phyloP scores from a whole-genome alignment of 2,113 vertebrate genomes.

The Urocitellus parryii region DNA sequence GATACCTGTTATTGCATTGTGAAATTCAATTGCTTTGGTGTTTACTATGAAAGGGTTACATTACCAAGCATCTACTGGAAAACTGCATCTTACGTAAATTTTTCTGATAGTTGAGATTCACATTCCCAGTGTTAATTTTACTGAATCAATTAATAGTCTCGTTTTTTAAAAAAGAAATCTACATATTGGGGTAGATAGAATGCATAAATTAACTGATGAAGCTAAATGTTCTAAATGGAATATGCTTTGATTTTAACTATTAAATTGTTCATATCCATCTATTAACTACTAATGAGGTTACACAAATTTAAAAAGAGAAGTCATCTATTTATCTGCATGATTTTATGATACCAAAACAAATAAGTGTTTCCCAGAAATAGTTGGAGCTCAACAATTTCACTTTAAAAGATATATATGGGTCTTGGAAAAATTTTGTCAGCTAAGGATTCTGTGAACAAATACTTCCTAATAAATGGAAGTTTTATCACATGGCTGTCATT shows the following conservation, averaged over 20 bases:
- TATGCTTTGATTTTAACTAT: background rate
- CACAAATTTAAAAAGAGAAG: background rate
- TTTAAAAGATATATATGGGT: background rate
- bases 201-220: background rate
- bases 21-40: slow-evolving; percentile 9
- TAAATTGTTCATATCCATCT: background rate
- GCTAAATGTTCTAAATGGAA: background rate
- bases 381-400: background rate
- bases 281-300: background rate
- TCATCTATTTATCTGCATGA: background rate
- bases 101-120: slow-evolving; percentile 3
- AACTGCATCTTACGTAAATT: background rate
- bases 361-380: background rate
- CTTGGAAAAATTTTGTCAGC: background rate
- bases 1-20: background rate
- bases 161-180: slow-evolving; percentile 7
- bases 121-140: background rate
- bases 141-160: background rate
- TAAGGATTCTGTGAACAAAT: background rate
- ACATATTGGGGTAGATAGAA: background rate
- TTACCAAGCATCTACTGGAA: background rate
- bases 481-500: background rate
- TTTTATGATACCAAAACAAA: background rate
- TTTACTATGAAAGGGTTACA: background rate
- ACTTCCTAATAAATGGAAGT: background rate